Conservation (phyloP, 2,797 vertebrate species). For the Enteromius radiatus region DNA sequence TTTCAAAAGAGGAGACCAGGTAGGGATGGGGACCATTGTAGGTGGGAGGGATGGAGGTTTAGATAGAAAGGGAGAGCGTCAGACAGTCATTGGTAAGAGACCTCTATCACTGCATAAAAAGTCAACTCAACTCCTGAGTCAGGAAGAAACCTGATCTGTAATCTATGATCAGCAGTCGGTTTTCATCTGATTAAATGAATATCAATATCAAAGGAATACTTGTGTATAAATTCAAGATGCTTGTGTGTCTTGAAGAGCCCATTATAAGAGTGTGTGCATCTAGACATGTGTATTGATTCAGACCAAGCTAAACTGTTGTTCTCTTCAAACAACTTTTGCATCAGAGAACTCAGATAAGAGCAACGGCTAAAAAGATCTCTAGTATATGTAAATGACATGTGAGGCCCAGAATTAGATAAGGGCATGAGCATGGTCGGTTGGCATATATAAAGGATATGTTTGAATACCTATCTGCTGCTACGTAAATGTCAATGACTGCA, state of each 20-base stretch:
- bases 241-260: background rate
- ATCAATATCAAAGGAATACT: slow-evolving; percentile 15
- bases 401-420: background rate
- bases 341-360: background rate
- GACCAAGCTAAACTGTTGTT: background rate
- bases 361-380: slow-evolving; percentile 9
- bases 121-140: background rate
- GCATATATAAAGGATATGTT: background rate
- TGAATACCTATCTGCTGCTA: slow-evolving; percentile 29
- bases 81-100: background rate
- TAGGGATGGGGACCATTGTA: slow-evolving; percentile 66
- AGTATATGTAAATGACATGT: background rate
- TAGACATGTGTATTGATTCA: background rate
- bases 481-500: slow-evolving; percentile 20
- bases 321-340: background rate
- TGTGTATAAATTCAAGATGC: background rate
- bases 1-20: slow-evolving; percentile 60
- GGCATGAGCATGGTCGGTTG: background rate
- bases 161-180: background rate
- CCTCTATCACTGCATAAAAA: slow-evolving; percentile 5
- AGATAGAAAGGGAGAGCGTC: background rate
- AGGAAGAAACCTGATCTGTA: slow-evolving; percentile 5
- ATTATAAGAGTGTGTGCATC: background rate
- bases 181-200: background rate
- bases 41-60: slow-evolving; percentile 53